These are phyloP conservation scores for Notarius quadriscutis DNA, from an alignment of 2,113 vertebrate species.

Conservation along the genomic window DNA sequence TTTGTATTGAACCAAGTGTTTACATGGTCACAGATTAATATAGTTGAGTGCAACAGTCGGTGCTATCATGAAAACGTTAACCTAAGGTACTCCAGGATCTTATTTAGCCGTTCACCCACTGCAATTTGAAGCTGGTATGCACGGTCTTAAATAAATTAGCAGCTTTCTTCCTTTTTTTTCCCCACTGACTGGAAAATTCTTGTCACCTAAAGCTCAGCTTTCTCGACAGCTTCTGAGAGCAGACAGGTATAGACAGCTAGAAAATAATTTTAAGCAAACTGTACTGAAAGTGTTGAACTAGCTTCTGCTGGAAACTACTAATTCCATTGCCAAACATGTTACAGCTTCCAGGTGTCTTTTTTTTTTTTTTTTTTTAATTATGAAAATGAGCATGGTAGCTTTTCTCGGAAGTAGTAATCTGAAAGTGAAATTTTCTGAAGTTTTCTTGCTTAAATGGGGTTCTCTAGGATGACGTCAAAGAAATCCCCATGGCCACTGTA, in stretches of 20 bases:
- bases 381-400: not conserved
- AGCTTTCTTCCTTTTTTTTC: not conserved
- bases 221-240: not conserved
- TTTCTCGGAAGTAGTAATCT: not conserved
- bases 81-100: not conserved
- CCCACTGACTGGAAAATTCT: not conserved
- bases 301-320: not conserved
- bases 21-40: not conserved
- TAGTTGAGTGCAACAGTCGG: not conserved
- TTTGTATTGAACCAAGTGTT: not conserved
- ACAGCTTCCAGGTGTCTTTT: not conserved
- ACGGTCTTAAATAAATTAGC: slow-evolving; percentile 11
- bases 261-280: not conserved
- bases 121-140: not conserved
- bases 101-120: not conserved
- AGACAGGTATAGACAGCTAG: not conserved
- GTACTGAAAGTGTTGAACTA: not conserved
- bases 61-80: not conserved
- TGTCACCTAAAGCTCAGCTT: not conserved
- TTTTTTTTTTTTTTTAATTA: not conserved
- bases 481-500: not conserved
- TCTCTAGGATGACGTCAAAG: no score
- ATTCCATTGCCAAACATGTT: not conserved
- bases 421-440: not conserved
- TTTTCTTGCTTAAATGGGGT: not conserved